Evolutionary conservation across 2,113 vertebrate species (phyloP), one percentile per base, ranked within the genome.

Genomic region (Xerus inauris): DNA sequence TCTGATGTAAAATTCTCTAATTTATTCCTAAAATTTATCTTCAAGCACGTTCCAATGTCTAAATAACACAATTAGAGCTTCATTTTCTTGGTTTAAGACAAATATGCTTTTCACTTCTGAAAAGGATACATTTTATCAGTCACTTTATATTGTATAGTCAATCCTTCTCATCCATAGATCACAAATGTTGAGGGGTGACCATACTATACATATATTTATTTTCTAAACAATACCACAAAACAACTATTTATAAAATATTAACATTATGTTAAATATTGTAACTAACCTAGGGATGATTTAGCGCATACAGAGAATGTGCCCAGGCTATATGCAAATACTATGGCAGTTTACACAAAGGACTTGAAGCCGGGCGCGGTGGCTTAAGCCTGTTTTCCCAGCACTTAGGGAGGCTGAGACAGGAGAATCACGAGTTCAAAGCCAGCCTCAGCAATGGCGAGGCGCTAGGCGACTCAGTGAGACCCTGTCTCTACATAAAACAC

Each of bases 61-160:
- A 88, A 38, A 42, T n/a, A 92, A 19, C 20, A 84, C 7, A 84
- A 91, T 26, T 16, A 51, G 35, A 90, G 6, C 20, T 71, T 79
- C 16, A 38, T 69, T 95, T 73, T 88, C 47, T 93, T 79, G 13
- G 32, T 47, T 85, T 93, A 82, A 88, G 57, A 26, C 57, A 94
- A 97, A 40, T 62, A 89, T 30, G 17, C 47, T 94, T 62, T 79
- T 95, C 6, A n/a, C 5, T 16, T 87, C 80, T 85, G 76, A 42
- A 95, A 94, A 86, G 47, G 6, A 28, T 45, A 91, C 76, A 51
- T 17, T 92, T 84, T 69, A 67, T 38, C 32, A 92, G 42, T 71
- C 40, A 93, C 49, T 84, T 96, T 69, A 89, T 42, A 88, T 62
- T 38, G 22, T 57, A 81, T 77, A 40, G 47, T 76, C 57, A 76